Base-by-base conservation (phyloP, 2,888 invertebrate species). In the Gortyna flavago region DNA sequence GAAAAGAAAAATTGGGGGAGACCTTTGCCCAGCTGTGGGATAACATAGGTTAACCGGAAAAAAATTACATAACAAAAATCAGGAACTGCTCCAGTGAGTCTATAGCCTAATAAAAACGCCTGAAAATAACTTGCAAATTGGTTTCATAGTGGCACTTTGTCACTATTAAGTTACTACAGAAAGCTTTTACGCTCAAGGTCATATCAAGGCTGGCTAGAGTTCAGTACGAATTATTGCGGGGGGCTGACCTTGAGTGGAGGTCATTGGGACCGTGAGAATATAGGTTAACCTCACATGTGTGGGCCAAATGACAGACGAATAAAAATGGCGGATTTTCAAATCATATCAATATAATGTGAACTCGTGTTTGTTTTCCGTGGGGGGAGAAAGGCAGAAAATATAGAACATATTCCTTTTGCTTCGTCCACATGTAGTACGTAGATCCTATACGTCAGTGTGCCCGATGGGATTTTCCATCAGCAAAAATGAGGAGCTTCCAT, bases 141-240 rank as follows among this genome's bases (percentile, higher is more conserved):
- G 29, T 51, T 54, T 70, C 35, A 35, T 29, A 71, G 13, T 38
- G 11, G 25, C 29, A 78, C 48, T 73, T 70, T 70, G 62, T 59
- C 66, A 70, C 41, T 59, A 59, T 76, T 70, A 70, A 38, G 29
- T 16, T 59, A 59, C 38, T 41, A 54, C 35, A 25, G 21, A 72
- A 75, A 66, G 69, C 83, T 83, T 79, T 83, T 76, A 83, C 72
- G 16, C 35, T 29, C 32, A 75, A 72, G 79, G 82, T 61, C 32
- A 6, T 38, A 35, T 62, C 48, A 62, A 83, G 79, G 79, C 64
- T 62, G 35, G 54, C 5, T 38, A 25, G 48, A 83, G 80, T 77
- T 83, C 29, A 44, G 35, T 48, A 3, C n/a, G 51, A 67, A n/a
- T 74, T 64, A 72, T 51, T 35, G 65, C 59, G 29, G 13, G 11